Base-by-base conservation (phyloP, 2,888 invertebrate genomes). In the Scelioninae gen. 1 region DNA sequence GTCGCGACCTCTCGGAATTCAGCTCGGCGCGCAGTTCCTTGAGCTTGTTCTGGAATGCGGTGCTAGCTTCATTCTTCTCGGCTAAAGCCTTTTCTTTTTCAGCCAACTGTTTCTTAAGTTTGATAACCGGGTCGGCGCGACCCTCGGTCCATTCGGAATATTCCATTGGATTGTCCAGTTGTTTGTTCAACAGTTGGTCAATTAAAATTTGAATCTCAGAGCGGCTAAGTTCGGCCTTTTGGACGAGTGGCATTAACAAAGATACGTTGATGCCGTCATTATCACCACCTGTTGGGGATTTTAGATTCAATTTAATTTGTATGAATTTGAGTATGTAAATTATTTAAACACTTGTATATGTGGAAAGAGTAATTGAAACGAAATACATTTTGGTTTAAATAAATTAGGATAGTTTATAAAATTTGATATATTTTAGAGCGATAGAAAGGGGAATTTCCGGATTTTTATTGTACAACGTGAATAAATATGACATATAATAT, bases 81-180 rank as follows among this genome's bases (percentile, higher is more conserved):
- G 94, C 92, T 5, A 97, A 92, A 0, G 95, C 94, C 87, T 96
- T 96, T 87, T 97, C 97, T 89, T 96, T 97, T 86, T 98, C 98
- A 23, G 96, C 96, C 32, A 98, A 93, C 92, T 98, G 97, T 87
- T 97, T 97, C 92, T 96, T 97, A 86, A 98, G 91, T 89, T 96
- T 96, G 86, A 96, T 96, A 84, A 97, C 95, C 0, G 97, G 96
- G 92, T 98, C 98, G 60, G 96, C 95, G 63, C 96, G 95, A 49
- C 96, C 96, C 95, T 97, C 97, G 65, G 95, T 95, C 97, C 97
- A 97, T 89, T 97, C 97, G 2, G 96, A 95, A 89, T 96, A 95
- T 85, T 95, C 94, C 32, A 92, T 91, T 0, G 96, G 95, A 86
- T 95, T 94, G 83, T 95, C 95, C 91, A 96, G 95, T 92, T 97